Percentiles rank a stretch among this genome's conserved stretches.
phyloP scores from a whole-genome alignment of 2,888 invertebrate species.

The Kryphioiulus occultus region DNA sequence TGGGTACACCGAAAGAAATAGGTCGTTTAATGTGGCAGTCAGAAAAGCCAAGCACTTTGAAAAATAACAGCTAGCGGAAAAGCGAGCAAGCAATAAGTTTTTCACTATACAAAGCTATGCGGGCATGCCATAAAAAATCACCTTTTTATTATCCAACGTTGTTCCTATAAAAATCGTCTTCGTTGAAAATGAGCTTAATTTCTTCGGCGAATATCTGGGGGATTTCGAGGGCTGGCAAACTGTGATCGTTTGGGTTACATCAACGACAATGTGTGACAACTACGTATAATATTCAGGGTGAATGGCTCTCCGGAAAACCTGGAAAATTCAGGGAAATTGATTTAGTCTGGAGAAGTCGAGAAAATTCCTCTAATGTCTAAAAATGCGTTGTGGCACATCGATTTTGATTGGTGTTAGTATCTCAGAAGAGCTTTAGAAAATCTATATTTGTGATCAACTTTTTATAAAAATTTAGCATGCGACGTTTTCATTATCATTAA shows the following conservation, averaged over 20 bases:
- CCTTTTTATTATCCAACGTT: background rate
- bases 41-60: background rate
- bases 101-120: background rate
- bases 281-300: too few species aligned
- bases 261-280: background rate
- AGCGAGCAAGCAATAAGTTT: constrained; percentile 27
- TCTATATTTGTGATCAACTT: too few species aligned
- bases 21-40: background rate
- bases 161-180: constrained; percentile 29
- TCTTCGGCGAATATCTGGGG: background rate
- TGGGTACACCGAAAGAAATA: background rate
- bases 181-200: constrained; percentile 32
- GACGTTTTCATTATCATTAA: too few species aligned
- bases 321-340: too few species aligned
- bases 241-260: background rate
- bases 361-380: too few species aligned
- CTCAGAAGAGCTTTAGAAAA: too few species aligned
- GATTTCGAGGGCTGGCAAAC: background rate
- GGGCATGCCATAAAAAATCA: constrained; percentile 28
- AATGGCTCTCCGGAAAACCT: too few species aligned
- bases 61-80: background rate
- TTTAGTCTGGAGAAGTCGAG: too few species aligned
- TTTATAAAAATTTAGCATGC: too few species aligned
- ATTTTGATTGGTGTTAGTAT: too few species aligned
- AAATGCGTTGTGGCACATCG: too few species aligned